Evolutionary conservation across 2,113 vertebrate genomes (phyloP).

Genomic region (Sterna hirundo): DNA sequence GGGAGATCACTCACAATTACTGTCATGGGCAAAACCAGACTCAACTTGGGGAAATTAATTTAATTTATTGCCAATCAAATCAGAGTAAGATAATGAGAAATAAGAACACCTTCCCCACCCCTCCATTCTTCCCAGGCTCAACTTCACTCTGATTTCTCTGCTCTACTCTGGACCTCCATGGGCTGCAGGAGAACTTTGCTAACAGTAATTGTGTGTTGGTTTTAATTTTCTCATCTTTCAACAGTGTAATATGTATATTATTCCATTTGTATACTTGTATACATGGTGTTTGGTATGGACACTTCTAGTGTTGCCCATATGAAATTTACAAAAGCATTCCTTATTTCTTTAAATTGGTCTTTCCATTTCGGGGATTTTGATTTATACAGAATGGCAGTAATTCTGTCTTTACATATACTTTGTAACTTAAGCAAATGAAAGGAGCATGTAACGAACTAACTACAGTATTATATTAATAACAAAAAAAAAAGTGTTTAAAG

Average conservation of each 20-base stretch:
- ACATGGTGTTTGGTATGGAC: neutral
- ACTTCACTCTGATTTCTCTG: neutral
- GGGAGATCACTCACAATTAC: neutral
- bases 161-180: neutral
- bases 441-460: neutral
- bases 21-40: fast-evolving
- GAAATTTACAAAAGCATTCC: neutral
- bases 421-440: neutral
- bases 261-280: neutral
- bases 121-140: neutral
- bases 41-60: neutral
- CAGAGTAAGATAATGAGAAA: neutral
- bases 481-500: neutral
- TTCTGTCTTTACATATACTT: neutral
- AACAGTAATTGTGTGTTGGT: fast-evolving
- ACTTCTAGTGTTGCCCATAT: neutral
- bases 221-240: neutral
- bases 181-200: neutral
- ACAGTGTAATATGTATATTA: neutral
- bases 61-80: neutral
- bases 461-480: neutral
- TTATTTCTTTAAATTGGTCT: neutral
- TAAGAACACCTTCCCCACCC: neutral
- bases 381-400: neutral
- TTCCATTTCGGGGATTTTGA: neutral